Conservation (phyloP, 1,140 invertebrate genomes). For the Spodoptera litura region DNA sequence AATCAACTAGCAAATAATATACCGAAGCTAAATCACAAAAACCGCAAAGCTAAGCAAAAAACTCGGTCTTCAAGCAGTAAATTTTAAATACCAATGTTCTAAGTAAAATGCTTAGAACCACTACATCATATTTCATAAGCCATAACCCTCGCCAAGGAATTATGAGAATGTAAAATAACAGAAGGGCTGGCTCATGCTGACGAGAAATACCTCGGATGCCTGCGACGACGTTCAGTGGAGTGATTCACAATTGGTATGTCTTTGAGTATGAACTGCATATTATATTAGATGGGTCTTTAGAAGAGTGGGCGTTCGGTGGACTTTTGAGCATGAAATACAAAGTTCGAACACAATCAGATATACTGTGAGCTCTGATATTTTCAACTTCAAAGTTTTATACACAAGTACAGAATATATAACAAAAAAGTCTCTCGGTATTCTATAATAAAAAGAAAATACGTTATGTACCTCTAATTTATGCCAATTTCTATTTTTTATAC, state of each 20-base stretch:
- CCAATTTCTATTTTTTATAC: too few relatives aligned
- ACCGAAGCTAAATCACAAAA: background rate
- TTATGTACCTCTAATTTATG: too few relatives aligned
- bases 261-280: constrained; percentile 45
- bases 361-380: too few relatives aligned
- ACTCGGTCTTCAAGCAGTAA: background rate
- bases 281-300: background rate
- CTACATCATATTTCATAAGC: constrained; percentile 35
- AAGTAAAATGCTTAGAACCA: background rate
- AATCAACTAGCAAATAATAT: too few relatives aligned
- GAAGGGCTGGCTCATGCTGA: constrained; percentile 33
- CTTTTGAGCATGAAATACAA: too few relatives aligned
- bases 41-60: background rate
- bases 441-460: too few relatives aligned
- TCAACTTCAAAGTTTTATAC: too few relatives aligned
- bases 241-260: constrained; percentile 52
- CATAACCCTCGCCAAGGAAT: constrained; percentile 18
- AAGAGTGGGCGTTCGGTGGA: too few relatives aligned
- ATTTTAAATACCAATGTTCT: background rate
- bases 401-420: too few relatives aligned
- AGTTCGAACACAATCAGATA: too few relatives aligned
- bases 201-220: constrained; percentile 44
- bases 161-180: constrained; percentile 46
- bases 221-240: constrained; percentile 32
- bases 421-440: too few relatives aligned